Evolutionary conservation across 1,140 invertebrate species (phyloP).

Genomic region (roundworm (Caenorhabditis elegans)): WBcel235 BX284602.5:6662001-6662500

Average conservation of each 20-base stretch:
- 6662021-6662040: background rate
- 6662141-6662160: background rate
- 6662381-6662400: background rate
- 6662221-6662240: background rate
- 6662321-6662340: background rate
- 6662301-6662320: background rate
- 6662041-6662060: background rate
- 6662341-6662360: background rate
- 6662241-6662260: background rate
- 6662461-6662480: background rate
- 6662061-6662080: background rate
- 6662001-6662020: background rate
- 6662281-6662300: background rate
- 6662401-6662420: background rate
- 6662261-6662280: background rate
- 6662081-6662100: background rate
- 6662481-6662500: background rate
- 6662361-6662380: background rate
- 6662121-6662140: background rate
- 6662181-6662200: background rate
- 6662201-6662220: background rate
- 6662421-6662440: background rate
- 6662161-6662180: slow-evolving; percentile 9
- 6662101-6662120: background rate
- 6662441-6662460: background rate